phyloP scores from a whole-genome alignment of 2,113 vertebrate genomes.

The Caranx ignobilis region DNA sequence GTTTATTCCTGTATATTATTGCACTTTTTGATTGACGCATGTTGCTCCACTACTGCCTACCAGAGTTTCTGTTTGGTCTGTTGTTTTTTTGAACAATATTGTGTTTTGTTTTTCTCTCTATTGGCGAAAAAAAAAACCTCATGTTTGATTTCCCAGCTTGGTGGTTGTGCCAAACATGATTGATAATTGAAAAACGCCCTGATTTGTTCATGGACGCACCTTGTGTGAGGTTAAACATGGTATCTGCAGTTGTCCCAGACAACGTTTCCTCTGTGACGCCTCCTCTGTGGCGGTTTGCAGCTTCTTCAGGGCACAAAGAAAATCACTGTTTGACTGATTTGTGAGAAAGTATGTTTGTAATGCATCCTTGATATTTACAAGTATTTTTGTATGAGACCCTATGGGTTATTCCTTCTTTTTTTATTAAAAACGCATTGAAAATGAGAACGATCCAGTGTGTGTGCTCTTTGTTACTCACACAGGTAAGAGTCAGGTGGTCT shows the following conservation, averaged over 20 bases:
- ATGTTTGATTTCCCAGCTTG: constrained; percentile 21
- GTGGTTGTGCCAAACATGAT: constrained; percentile 53
- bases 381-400: constrained; percentile 81
- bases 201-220: constrained; percentile 35
- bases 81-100: constrained; percentile 11
- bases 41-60: constrained; percentile 61
- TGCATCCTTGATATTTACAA: constrained; percentile 56
- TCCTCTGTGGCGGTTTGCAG: constrained; percentile 13
- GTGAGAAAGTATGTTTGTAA: constrained; percentile 54
- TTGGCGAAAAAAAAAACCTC: neutral
- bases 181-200: neutral
- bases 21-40: constrained; percentile 73
- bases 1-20: constrained; percentile 44
- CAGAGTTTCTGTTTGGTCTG: neutral
- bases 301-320: constrained; percentile 28
- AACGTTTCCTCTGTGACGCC: constrained; percentile 53
- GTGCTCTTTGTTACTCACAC: neutral
- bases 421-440: constrained; percentile 68
- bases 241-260: constrained; percentile 48
- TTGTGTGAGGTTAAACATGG: constrained; percentile 30
- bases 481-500: too few species aligned
- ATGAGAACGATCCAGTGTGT: neutral
- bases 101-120: neutral
- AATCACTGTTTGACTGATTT: constrained; percentile 62
- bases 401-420: constrained; percentile 73